phyloP scores from a whole-genome alignment of 2,113 vertebrate species.

The Galemys pyrenaicus region DNA sequence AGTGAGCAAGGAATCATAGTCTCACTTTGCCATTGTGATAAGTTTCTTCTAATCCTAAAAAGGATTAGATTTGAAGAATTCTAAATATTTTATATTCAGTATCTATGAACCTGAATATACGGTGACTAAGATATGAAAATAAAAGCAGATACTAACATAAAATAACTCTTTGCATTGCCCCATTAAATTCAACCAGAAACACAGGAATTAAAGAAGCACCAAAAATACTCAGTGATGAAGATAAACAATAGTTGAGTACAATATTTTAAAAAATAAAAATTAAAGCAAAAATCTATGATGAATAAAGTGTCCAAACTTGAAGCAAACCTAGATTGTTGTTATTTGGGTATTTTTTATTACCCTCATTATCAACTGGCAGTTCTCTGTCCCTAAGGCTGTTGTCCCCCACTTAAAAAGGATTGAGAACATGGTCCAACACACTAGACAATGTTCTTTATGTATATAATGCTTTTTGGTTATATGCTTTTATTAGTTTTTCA shows the following conservation, averaged over 20 bases:
- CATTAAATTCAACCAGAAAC: not conserved
- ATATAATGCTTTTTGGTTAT: not conserved
- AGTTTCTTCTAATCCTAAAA: not conserved
- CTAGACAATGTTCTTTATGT: not conserved
- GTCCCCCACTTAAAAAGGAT: not conserved
- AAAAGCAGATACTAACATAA: not conserved
- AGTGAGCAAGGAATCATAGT: not conserved
- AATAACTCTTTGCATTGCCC: not conserved
- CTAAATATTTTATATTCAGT: not conserved
- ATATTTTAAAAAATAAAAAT: not conserved
- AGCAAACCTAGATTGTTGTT: not conserved
- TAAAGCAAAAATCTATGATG: not conserved
- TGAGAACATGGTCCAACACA: not conserved
- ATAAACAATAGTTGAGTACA: not conserved
- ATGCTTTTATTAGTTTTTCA: not conserved
- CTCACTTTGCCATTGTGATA: not conserved
- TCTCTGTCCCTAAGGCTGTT: not conserved
- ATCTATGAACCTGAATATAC: not conserved
- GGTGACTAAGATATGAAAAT: not conserved
- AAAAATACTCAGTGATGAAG: conserved; percentile 1
- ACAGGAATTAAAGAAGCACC: not conserved
- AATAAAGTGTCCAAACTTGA: not conserved
- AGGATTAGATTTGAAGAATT: not conserved
- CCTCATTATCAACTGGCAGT: not conserved
- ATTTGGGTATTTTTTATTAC: not conserved